Evolutionary conservation across 2,113 vertebrate species (phyloP), one percentile per base, ranked within the genome.

Genomic region (Amphiprion ocellaris): DNA sequence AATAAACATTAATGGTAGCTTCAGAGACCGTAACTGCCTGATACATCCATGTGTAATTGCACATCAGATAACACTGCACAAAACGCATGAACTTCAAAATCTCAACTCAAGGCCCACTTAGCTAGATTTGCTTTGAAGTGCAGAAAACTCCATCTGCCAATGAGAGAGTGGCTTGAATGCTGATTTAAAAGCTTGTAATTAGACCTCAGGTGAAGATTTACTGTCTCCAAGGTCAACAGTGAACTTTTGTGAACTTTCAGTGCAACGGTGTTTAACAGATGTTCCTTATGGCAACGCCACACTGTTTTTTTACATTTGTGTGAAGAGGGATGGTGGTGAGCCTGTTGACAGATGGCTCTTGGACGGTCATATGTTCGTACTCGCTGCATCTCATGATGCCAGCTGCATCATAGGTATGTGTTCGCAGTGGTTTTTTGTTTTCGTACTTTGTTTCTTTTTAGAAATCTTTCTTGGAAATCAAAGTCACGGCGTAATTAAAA

Each of bases 351-450:
- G 64, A 79, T 78, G 66, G 49, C 19, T 58, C 37, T 56, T 39
- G 44, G 64, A 1, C 16, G 19, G 82, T 84, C 79, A 81, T 81
- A 49, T 74, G 77, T 52, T 72, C 1, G 52, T 61, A 53, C 64
- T 70, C 26, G 33, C 59, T 65, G 53, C 0, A 72, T 58, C 77
- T 73, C 54, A 52, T 77, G 84, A 87, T 72, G 50, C 69, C 28
- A 39, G 19, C 28, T 86, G 68, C 59, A 41, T 82, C 75, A 89
- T 23, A 23, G 9, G 61, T 49, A 30, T 30, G 53, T 33, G n/a
- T 54, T 66, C 49, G 30, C 21, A 47, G 6, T 41, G 1, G 2
- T 19, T 16, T 26, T 24, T 12, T 23, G 1, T 65, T 54, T 37
- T 52, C 47, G 53, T 37, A 2, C 50, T 56, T 21, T 72, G 37